Evolutionary conservation across 1,140 invertebrate genomes (phyloP).

Genomic region (Tribolium madens): DNA sequence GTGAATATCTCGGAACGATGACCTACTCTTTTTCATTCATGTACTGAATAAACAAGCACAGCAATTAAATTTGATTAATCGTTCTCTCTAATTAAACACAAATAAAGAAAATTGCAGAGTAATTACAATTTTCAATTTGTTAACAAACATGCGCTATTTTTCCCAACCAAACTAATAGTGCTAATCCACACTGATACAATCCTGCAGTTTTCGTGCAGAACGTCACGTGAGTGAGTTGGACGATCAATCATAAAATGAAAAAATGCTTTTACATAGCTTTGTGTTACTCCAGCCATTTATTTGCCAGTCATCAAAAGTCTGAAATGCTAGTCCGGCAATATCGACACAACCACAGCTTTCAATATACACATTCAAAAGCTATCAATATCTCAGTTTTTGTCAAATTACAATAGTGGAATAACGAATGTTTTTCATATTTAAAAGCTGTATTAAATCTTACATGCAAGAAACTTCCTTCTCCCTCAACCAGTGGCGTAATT

Average conservation of each 20-base stretch:
- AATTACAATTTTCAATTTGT: constrained; percentile 15
- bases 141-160: background rate
- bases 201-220: constrained; percentile 21
- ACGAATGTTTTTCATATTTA: constrained; percentile 19
- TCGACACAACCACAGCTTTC: background rate
- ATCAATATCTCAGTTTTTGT: constrained; percentile 30
- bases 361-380: background rate
- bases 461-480: background rate
- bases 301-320: constrained; percentile 16
- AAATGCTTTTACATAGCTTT: constrained; percentile 18
- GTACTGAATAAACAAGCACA: background rate
- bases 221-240: background rate
- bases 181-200: constrained; percentile 25
- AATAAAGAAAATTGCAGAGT: constrained; percentile 13
- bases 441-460: background rate
- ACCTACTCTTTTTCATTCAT: background rate
- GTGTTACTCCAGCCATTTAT: constrained; percentile 17
- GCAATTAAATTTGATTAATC: constrained; percentile 30
- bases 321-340: constrained; percentile 16
- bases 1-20: background rate
- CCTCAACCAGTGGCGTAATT: background rate
- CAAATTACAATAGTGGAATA: constrained; percentile 6
- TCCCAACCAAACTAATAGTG: constrained; percentile 7
- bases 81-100: constrained; percentile 5
- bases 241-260: constrained; percentile 29